A percentile compares a stretch with the other conserved stretches of the same genome.
Evolutionary conservation across 1,140 invertebrate genomes (phyloP).

Genomic region (Drosophila tropicalis): DNA sequence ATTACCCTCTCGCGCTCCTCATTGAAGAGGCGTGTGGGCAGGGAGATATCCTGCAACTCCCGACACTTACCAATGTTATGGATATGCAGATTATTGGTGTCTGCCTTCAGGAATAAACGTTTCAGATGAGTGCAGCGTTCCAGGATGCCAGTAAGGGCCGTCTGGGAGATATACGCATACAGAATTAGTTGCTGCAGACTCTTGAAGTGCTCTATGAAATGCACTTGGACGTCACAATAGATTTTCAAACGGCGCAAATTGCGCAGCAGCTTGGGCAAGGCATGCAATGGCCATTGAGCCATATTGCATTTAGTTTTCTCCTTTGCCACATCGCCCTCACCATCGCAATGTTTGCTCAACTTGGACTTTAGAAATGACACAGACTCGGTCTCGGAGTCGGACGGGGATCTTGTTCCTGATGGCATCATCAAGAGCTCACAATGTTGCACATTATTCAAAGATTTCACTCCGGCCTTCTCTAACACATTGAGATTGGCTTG

Average conservation of each 20-base stretch:
- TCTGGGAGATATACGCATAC: conserved; percentile 32
- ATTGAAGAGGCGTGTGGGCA: conserved; percentile 33
- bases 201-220: conserved; percentile 50
- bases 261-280: conserved; percentile 46
- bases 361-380: too few relatives aligned
- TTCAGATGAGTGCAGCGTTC: conserved; percentile 44
- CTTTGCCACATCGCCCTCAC: background rate
- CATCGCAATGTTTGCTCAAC: background rate
- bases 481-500: conserved; percentile 47
- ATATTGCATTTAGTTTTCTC: background rate
- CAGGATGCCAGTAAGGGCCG: conserved; percentile 47
- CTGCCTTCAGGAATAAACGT: conserved; percentile 31
- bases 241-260: conserved; percentile 40
- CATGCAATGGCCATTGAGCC: conserved; percentile 52
- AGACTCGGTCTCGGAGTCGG: too few relatives aligned
- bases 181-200: conserved; percentile 38
- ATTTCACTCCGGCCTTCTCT: conserved; percentile 34
- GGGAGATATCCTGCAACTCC: conserved; percentile 17
- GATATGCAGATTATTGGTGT: background rate
- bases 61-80: background rate
- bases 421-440: conserved; percentile 33
- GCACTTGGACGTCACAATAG: conserved; percentile 49
- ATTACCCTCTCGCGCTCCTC: conserved; percentile 6
- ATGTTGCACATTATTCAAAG: conserved; percentile 28
- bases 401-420: background rate